Evolutionary conservation across 2,888 invertebrate species (phyloP), one percentile per base, ranked within the genome.

Genomic region (Ochropleura plecta): DNA sequence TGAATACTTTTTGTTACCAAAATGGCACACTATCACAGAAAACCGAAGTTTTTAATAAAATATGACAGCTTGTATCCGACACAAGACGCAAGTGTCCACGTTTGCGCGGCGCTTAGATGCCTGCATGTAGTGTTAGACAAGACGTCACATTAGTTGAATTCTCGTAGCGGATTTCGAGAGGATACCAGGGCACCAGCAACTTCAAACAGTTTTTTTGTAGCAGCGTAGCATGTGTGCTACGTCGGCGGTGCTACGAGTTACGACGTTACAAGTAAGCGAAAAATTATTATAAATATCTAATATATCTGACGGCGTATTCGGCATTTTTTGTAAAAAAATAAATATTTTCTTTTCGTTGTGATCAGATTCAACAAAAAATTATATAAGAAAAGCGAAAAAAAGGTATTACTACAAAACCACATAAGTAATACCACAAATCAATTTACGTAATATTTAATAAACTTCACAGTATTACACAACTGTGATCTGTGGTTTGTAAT

Each of bases 381-480:
- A 30, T 30, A 30, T 30, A 62, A 44, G 14, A 18, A 12, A 7
- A 5, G 9, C 9, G n/a, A n/a, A 12, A 18, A 30, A 20, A 12
- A 42, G 44, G 44, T 68, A 70, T n/a, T 0, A 55, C 42, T 12
- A 20, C 10, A 44, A 9, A 48, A 67, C 49, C 42, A 40, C 51
- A 65, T 49, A 57, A 57, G 20, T 49, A 57, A 44, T 30, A 65
- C 18, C n/a, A 30, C 18, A 63, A 40, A 44, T 14, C 42, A 14
- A 78, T 72, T 69, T 65, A 40, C 69, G 81, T 80, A 66, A 73
- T 30, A 30, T 30, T 30, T 30, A 30, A 69, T 74, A 66, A 75
- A 68, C 69, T 42, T 59, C 49, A n/a, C 1, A 46, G 20, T n/a
- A 18, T 74, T 81, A 75, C 46, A 57, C 7, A 75, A 79, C 46